Evolutionary conservation across 2,797 vertebrate genomes (phyloP).

Genomic region (Cryptoblepharus egeriae): DNA sequence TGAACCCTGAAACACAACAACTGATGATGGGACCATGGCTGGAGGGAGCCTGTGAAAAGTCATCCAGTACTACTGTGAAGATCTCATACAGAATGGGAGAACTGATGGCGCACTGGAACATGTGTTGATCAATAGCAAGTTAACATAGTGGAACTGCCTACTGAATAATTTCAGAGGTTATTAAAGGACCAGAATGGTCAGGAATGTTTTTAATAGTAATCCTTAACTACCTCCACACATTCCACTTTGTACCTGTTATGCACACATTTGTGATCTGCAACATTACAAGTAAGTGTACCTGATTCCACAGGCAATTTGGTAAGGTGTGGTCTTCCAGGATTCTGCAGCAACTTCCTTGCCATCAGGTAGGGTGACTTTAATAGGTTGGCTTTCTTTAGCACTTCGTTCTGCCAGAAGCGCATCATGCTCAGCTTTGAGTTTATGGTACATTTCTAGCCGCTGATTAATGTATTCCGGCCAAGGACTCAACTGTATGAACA

Average conservation of each 20-base stretch:
- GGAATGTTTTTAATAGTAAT: not conserved
- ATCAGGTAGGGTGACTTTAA: conserved; percentile 92
- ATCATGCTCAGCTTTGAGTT: conserved; percentile 93
- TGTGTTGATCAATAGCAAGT: no score
- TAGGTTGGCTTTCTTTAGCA: conserved; percentile 84
- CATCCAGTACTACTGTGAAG: not conserved
- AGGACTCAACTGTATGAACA: conserved; percentile 81
- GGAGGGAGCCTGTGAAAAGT: not conserved
- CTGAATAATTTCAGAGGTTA: not conserved
- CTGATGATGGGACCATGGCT: not conserved
- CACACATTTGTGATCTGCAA: not conserved
- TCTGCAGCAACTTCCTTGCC: conserved; percentile 91
- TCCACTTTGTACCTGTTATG: not conserved
- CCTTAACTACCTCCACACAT: not conserved
- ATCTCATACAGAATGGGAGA: not conserved
- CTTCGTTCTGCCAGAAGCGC: conserved; percentile 87
- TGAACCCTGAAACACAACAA: not conserved
- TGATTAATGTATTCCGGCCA: conserved; percentile 89
- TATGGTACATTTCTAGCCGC: conserved; percentile 88
- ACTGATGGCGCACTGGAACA: no score
- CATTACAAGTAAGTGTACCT: conserved; percentile 75
- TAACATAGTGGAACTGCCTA: not conserved
- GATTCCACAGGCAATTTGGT: conserved; percentile 92
- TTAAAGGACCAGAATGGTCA: not conserved
- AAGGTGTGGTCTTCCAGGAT: conserved; percentile 96